phyloP scores from a whole-genome alignment of 2,113 vertebrate species.

The Pachycephala philippinensis region DNA sequence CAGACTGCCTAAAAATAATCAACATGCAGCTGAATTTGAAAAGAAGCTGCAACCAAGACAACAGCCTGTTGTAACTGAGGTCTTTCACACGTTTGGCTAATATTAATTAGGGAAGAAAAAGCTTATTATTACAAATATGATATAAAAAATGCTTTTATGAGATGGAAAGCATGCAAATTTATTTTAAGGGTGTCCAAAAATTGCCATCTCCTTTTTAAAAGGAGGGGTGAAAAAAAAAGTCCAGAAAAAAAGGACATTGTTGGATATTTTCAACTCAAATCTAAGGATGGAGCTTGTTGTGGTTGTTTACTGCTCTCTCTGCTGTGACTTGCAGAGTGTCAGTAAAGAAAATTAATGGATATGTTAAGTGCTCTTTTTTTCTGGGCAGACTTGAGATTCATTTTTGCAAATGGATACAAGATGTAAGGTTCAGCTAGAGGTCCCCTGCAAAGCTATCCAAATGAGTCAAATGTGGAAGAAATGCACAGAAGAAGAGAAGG shows the following conservation, averaged over 20 bases:
- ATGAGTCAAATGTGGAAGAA: not conserved
- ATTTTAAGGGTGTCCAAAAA: not conserved
- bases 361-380: not conserved
- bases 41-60: not conserved
- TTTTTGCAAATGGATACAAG: not conserved
- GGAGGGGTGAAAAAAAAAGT: fast-evolving
- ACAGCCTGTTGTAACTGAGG: not conserved
- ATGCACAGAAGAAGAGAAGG: not conserved
- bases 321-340: not conserved
- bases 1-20: not conserved
- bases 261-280: not conserved
- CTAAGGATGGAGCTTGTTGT: not conserved
- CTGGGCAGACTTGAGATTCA: not conserved
- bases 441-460: not conserved
- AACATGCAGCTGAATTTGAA: not conserved
- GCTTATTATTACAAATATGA: not conserved
- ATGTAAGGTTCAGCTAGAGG: not conserved
- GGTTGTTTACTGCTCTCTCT: not conserved
- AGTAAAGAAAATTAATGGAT: not conserved
- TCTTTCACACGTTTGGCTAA: not conserved
- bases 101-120: not conserved
- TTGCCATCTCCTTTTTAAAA: not conserved
- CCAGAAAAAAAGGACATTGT: not conserved
- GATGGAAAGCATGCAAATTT: not conserved
- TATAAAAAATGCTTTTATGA: not conserved